Percentiles rank a stretch among this genome's conserved stretches.
Conservation (phyloP, 1,140 invertebrate species). For the Orussus abietinus region DNA sequence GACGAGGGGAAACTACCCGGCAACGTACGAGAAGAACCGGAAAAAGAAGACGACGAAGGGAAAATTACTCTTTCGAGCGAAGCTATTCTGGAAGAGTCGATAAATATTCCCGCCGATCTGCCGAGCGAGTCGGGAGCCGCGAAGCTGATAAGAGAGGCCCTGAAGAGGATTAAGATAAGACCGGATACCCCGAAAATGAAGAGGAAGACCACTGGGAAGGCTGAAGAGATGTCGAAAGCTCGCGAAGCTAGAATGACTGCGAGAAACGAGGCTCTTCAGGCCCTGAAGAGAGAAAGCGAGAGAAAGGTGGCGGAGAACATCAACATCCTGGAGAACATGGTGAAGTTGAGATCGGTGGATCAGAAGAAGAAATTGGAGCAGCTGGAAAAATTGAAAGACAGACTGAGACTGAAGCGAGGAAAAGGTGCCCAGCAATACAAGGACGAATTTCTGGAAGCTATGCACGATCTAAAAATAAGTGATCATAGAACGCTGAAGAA, state of each 20-base stretch:
- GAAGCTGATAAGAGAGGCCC: too few species aligned
- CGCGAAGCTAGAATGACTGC: constrained; percentile 14
- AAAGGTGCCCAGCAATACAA: constrained; percentile 21
- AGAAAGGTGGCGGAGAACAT: constrained; percentile 8
- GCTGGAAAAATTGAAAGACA: constrained; percentile 18
- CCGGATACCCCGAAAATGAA: constrained; percentile 2
- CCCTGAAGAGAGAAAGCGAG: constrained; percentile 19
- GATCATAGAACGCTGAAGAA: constrained; percentile 16
- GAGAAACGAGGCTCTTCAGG: constrained; percentile 15
- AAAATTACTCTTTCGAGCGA: too few species aligned
- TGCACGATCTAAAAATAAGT: constrained; percentile 8
- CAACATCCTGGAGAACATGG: constrained; percentile 1
- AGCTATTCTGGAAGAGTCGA: too few species aligned
- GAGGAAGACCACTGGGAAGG: constrained; percentile 2
- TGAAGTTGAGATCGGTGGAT: background rate
- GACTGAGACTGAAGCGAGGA: constrained; percentile 19
- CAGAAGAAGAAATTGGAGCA: constrained; percentile 18
- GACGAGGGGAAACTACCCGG: background rate
- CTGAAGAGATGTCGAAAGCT: background rate
- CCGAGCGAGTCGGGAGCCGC: too few species aligned
- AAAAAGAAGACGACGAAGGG: too few species aligned
- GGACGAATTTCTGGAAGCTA: constrained; percentile 13
- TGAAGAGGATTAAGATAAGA: too few species aligned
- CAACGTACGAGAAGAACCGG: background rate
- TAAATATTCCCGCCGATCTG: too few species aligned